phyloP scores from a whole-genome alignment of 2,797 vertebrate species.

The Coluber constrictor region DNA sequence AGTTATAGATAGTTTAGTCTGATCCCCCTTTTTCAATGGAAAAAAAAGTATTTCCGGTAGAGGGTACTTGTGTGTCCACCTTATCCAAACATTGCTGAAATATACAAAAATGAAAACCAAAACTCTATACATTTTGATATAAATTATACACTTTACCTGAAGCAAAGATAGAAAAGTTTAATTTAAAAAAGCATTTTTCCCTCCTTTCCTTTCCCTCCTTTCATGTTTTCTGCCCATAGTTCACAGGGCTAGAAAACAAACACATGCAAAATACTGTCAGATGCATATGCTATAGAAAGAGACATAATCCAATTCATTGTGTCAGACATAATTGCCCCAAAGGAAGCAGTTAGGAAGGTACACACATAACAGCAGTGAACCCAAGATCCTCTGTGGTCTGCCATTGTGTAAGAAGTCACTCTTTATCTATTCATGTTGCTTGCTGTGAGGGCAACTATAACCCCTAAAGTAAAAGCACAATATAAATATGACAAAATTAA shows the following conservation, averaged over 20 bases:
- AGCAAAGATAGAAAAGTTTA: not conserved
- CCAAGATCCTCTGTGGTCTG: not conserved
- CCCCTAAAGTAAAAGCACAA: not conserved
- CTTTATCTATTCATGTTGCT: not conserved
- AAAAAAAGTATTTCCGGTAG: not conserved
- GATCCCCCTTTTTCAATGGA: not conserved
- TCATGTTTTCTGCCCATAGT: not conserved
- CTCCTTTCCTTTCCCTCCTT: not conserved
- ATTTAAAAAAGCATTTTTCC: not conserved
- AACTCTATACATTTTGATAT: not conserved
- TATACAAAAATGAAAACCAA: not conserved
- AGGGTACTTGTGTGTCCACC: not conserved
- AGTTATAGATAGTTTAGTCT: not conserved
- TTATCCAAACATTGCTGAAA: not conserved
- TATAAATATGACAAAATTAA: not conserved
- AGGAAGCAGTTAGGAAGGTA: not conserved
- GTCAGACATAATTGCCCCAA: not conserved
- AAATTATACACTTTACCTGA: not conserved
- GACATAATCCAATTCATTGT: not conserved
- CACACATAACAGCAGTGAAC: not conserved
- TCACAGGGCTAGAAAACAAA: not conserved
- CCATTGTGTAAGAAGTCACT: not conserved
- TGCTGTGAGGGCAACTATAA: not conserved
- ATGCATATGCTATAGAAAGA: not conserved
- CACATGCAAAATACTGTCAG: not conserved